Percentiles rank a stretch among this genome's conserved stretches.
Evolutionary conservation across 2,888 invertebrate genomes (phyloP).

Genomic region (Tetanocera ferruginea): DNA sequence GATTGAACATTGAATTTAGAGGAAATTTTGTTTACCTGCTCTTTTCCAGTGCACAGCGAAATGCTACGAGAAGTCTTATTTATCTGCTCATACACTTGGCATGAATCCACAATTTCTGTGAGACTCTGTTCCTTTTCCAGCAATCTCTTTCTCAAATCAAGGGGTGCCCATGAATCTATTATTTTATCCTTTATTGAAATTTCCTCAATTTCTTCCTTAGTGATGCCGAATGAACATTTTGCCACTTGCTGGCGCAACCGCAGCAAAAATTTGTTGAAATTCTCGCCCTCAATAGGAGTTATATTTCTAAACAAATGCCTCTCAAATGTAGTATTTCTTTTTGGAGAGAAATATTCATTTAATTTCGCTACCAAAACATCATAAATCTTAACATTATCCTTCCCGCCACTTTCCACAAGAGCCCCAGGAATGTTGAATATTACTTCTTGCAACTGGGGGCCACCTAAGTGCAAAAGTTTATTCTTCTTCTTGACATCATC

Average conservation of each 20-base stretch:
- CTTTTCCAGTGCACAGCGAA: slow-evolving; percentile 38
- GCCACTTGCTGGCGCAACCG: slow-evolving; percentile 15
- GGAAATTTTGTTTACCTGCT: slow-evolving; percentile 44
- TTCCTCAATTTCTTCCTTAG: slow-evolving; percentile 6
- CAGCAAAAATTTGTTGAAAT: slow-evolving; percentile 10
- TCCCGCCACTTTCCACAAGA: neutral
- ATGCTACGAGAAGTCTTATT: slow-evolving; percentile 16
- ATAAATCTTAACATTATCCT: neutral
- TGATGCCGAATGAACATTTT: slow-evolving; percentile 14
- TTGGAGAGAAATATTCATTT: slow-evolving; percentile 16
- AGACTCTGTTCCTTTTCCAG: slow-evolving; percentile 4
- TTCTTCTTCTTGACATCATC: neutral
- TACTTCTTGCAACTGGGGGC: neutral
- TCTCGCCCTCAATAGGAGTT: slow-evolving; percentile 13
- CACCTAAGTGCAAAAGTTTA: neutral
- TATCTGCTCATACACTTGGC: slow-evolving; percentile 25
- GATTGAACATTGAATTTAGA: neutral
- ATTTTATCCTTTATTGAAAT: slow-evolving; percentile 11
- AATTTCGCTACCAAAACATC: slow-evolving; percentile 9
- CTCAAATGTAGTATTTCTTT: neutral
- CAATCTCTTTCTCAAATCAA: neutral
- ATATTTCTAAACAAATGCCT: slow-evolving; percentile 13
- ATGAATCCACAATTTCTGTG: slow-evolving; percentile 1
- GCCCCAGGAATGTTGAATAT: neutral
- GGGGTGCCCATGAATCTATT: neutral